Conservation (phyloP, 2,113 vertebrate species). For the Centropristis striata region DNA sequence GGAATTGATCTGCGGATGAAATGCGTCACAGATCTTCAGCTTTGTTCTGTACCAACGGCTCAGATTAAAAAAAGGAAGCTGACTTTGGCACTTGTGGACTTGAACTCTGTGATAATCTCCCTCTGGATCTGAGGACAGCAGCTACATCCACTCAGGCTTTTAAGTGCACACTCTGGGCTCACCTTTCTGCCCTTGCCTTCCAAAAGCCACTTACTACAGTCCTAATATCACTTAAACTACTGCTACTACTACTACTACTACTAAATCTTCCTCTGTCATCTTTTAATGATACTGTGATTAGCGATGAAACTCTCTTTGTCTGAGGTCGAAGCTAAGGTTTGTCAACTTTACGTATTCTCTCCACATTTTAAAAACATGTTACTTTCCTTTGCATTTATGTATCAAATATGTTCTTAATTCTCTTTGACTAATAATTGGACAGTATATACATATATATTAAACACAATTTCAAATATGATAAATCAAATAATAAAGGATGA, state of each 20-base stretch:
- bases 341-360: not conserved
- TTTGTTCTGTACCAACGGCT: not conserved
- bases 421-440: too few relatives aligned
- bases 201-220: slow-evolving; percentile 40
- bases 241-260: not conserved
- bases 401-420: too few relatives aligned
- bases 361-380: not conserved
- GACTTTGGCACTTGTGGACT: slow-evolving; percentile 21
- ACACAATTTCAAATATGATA: too few relatives aligned
- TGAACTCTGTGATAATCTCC: slow-evolving; percentile 65
- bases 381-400: not conserved
- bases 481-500: too few relatives aligned
- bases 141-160: slow-evolving; percentile 53
- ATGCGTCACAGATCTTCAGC: slow-evolving; percentile 2
- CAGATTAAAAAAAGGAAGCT: slow-evolving; percentile 3
- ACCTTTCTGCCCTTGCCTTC: slow-evolving; percentile 2
- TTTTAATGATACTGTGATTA: not conserved
- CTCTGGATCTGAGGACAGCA: slow-evolving; percentile 47
- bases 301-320: not conserved
- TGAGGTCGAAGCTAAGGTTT: not conserved
- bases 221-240: not conserved
- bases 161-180: slow-evolving; percentile 43
- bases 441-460: too few relatives aligned
- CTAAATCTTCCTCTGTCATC: slow-evolving; percentile 4
- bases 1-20: slow-evolving; percentile 20